A percentile compares a stretch with the other conserved stretches of the same genome.
These are phyloP conservation scores for Tyria jacobaeae DNA, from an alignment of 2,888 invertebrate genomes.

Conservation along the genomic window DNA sequence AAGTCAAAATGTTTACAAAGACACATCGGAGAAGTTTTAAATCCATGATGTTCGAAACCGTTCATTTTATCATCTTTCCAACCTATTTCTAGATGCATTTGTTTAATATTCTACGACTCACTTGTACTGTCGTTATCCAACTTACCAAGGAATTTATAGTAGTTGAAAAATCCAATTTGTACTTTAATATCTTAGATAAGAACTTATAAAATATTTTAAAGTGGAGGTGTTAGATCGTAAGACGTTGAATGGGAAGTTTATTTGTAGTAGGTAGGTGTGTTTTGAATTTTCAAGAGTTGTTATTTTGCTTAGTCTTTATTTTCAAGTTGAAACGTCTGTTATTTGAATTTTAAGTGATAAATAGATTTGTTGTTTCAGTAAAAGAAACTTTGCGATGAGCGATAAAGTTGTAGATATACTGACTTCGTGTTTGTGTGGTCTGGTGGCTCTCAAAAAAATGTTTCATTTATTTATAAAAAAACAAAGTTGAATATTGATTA, in stretches of 20 bases:
- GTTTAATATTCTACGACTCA: slow-evolving; percentile 44
- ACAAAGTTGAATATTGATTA: too few relatives aligned
- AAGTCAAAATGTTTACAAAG: too few relatives aligned
- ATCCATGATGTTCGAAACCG: neutral
- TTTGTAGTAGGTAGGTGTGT: slow-evolving; percentile 13
- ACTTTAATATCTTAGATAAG: slow-evolving; percentile 41
- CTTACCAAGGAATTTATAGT: slow-evolving; percentile 45
- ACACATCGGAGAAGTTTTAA: too few relatives aligned
- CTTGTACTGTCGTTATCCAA: slow-evolving; percentile 38
- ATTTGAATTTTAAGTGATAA: too few relatives aligned
- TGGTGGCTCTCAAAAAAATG: too few relatives aligned
- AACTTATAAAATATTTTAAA: slow-evolving; percentile 44
- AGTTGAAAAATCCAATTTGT: slow-evolving; percentile 56
- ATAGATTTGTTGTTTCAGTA: neutral
- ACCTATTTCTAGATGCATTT: slow-evolving; percentile 37
- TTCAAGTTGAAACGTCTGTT: slow-evolving; percentile 1
- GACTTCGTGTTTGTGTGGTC: neutral
- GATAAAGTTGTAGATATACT: neutral
- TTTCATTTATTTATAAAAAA: too few relatives aligned
- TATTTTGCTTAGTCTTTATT: neutral
- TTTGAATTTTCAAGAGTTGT: slow-evolving; percentile 10
- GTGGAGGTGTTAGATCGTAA: slow-evolving; percentile 24
- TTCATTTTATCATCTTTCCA: slow-evolving; percentile 25
- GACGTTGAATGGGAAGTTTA: slow-evolving; percentile 21
- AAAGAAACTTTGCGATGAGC: neutral